Evolutionary conservation across 2,797 vertebrate species (phyloP).

Genomic region (Myotis findleyi): DNA sequence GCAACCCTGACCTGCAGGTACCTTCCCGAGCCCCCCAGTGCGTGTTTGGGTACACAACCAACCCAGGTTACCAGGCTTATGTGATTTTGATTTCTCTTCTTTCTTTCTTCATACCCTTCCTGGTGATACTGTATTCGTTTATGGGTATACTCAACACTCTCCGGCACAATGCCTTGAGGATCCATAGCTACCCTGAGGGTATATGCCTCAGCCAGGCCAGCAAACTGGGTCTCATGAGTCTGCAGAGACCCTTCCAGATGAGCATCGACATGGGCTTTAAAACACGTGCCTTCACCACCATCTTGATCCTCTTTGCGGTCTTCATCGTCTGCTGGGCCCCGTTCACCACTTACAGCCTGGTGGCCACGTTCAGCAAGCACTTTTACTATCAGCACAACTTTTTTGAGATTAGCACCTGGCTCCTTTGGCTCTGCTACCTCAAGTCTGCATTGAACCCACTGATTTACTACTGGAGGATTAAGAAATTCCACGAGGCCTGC

Average conservation of each 20-base stretch:
- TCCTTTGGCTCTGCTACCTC: slow-evolving; percentile 99
- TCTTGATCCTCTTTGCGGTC: slow-evolving; percentile 97
- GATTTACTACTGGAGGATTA: slow-evolving; percentile 99
- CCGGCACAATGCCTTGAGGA: slow-evolving; percentile 96
- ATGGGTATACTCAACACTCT: slow-evolving; percentile 98
- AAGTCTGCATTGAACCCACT: slow-evolving; percentile 99
- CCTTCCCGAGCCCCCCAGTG: slow-evolving; percentile 97
- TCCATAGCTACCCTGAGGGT: slow-evolving; percentile 96
- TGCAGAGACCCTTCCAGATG: slow-evolving; percentile 97
- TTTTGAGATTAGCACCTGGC: slow-evolving; percentile 97
- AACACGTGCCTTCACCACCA: slow-evolving; percentile 99
- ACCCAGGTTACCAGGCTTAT: slow-evolving; percentile 93
- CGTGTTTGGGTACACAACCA: slow-evolving; percentile 94
- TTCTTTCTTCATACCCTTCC: slow-evolving; percentile 96
- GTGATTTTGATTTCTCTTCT: slow-evolving; percentile 93
- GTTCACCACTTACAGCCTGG: slow-evolving; percentile 96
- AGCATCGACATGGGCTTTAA: slow-evolving; percentile 99
- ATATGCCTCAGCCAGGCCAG: slow-evolving; percentile 97
- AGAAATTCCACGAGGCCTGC: slow-evolving; percentile 98
- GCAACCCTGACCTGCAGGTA: slow-evolving; percentile 93
- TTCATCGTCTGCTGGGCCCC: slow-evolving; percentile 97
- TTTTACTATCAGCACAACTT: slow-evolving; percentile 96
- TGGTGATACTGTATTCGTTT: slow-evolving; percentile 96
- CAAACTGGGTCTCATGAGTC: slow-evolving; percentile 97
- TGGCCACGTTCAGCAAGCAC: slow-evolving; percentile 93